Conservation (phyloP, 2,888 invertebrate species). For the Platypus cylindrus region DNA sequence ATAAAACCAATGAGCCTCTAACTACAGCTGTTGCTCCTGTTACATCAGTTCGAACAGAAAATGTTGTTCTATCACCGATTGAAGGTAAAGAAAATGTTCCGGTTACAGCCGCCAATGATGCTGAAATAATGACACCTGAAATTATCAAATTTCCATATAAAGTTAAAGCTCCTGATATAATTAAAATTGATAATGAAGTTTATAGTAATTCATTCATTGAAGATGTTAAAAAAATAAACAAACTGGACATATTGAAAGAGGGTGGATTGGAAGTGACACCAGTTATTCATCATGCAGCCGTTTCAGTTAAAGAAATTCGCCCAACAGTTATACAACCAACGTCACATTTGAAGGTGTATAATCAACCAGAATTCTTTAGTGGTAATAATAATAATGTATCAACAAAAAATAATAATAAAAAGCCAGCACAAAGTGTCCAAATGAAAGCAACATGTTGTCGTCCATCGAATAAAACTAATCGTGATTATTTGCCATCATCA, state of each 20-base stretch:
- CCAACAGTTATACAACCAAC: constrained; percentile 30
- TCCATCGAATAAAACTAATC: constrained; percentile 4
- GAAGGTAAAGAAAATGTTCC: constrained; percentile 47
- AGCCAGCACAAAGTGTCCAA: constrained; percentile 30
- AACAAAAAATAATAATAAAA: constrained; percentile 34
- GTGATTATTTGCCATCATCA: constrained; percentile 7
- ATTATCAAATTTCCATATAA: constrained; percentile 38
- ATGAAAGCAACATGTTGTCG: constrained; percentile 16
- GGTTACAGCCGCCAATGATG: constrained; percentile 25
- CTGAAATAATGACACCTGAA: constrained; percentile 11
- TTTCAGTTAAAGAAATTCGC: constrained; percentile 27
- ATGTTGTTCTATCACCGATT: constrained; percentile 34
- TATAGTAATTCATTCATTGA: constrained; percentile 20
- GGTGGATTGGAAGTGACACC: constrained; percentile 66
- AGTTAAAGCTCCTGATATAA: constrained; percentile 51
- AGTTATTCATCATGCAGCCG: constrained; percentile 15
- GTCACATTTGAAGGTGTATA: constrained; percentile 18
- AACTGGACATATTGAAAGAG: constrained; percentile 61
- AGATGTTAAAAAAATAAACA: constrained; percentile 49
- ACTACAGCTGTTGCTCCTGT: constrained; percentile 34
- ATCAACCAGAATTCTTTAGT: constrained; percentile 26
- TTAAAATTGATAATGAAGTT: constrained; percentile 37
- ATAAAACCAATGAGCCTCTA: constrained; percentile 28
- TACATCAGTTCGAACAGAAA: constrained; percentile 31
- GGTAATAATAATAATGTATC: no score